These are phyloP conservation scores for Physocephala rufipes DNA, from an alignment of 2,888 invertebrate species.

Conservation along the genomic window DNA sequence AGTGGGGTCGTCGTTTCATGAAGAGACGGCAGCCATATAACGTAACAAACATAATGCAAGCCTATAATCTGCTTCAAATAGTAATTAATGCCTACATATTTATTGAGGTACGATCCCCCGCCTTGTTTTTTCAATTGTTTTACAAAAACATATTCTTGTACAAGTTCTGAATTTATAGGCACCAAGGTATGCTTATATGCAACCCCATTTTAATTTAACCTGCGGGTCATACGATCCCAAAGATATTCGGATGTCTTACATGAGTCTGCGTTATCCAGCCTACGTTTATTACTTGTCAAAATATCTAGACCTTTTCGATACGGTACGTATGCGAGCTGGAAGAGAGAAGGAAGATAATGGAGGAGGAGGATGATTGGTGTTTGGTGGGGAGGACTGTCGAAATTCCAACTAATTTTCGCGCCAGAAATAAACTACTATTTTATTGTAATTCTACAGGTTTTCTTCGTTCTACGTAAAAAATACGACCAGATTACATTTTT, in stretches of 20 bases:
- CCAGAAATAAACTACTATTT: no score
- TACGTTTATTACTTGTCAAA: conserved; percentile 74
- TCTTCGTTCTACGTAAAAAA: conserved; percentile 82
- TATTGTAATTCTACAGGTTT: conserved; percentile 55
- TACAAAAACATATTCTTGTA: not conserved
- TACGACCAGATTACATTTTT: conserved; percentile 79
- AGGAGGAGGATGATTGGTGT: no score
- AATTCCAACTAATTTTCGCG: no score
- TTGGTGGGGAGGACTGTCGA: no score
- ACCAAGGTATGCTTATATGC: conserved; percentile 39
- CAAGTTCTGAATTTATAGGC: conserved; percentile 30
- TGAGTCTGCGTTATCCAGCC: conserved; percentile 65
- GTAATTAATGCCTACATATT: conserved; percentile 44
- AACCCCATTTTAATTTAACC: conserved; percentile 42
- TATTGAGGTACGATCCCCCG: conserved; percentile 36
- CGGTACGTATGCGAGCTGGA: conserved; percentile 67
- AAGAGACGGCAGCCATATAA: conserved; percentile 72
- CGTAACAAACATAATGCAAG: conserved; percentile 71
- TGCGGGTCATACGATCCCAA: conserved; percentile 44
- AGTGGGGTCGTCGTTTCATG: conserved; percentile 77
- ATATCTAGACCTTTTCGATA: conserved; percentile 74
- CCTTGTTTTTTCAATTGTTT: not conserved
- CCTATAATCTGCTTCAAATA: conserved; percentile 73
- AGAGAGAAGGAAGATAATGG: no score
- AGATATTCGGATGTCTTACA: conserved; percentile 47